Evolutionary conservation across 2,113 vertebrate species (phyloP), one percentile per base, ranked within the genome.

Genomic region (Ibidorhyncha struthersii): DNA sequence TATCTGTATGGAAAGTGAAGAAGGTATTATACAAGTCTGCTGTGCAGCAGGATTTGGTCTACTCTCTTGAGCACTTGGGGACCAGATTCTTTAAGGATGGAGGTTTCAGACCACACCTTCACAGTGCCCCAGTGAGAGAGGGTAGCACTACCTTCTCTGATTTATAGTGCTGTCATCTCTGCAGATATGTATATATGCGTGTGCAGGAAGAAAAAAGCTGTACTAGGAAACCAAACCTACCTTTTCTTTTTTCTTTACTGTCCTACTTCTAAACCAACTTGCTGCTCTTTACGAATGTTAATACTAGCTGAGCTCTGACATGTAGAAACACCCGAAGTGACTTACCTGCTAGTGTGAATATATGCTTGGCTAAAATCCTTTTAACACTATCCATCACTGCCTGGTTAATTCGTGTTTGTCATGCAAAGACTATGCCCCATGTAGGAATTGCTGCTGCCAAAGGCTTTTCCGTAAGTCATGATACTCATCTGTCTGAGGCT

Each of bases 341-440:
- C 72, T 86, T 92, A 70, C 56, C 52, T 67, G 21, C 43, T 66
- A 12, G 32, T 29, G 23, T 63, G 67, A 93, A 80, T 56, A 52
- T 47, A 30, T 58, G 38, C 82, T 92, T 76, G 63, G 29, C 52
- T 93, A 63, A 89, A 93, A 89, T 74, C 16, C 10, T 65, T 84
- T 82, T 52, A 94, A 87, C 12, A 34, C 38, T 74, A 81, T 83
- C 52, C 27, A 74, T 89, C 90, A 83, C 14, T 76, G 90, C 65
- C 88, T 84, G 40, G 14, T 86, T 89, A 90, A 84, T 92, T 94
- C 56, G 86, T 56, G 87, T 63, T 77, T 94, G 49, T 82, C 47
- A 67, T 53, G 43, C 56, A 82, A 69, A 82, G 40, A 32, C 36
- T 89, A 10, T 82, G 36, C 36, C 43, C 34, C 4, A 2, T 26